Conservation (phyloP, 2,888 invertebrate species). For the Electrophaes corylata region DNA sequence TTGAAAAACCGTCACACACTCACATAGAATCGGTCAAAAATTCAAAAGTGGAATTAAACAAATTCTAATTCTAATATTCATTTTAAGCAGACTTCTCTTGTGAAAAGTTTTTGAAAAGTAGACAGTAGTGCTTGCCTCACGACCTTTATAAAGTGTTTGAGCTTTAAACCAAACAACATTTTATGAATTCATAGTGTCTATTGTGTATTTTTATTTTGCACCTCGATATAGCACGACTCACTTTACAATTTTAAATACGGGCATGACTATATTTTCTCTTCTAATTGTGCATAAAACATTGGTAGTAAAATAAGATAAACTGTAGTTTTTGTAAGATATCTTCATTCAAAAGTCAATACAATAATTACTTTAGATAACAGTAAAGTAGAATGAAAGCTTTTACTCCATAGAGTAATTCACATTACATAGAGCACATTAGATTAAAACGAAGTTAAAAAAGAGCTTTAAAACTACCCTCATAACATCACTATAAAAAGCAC, state of each 20-base stretch:
- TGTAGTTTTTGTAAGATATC: conserved; percentile 17
- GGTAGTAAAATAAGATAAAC: conserved; percentile 11
- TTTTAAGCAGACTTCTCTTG: conserved; percentile 51
- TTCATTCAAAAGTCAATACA: not conserved
- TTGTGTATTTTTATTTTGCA: conserved; percentile 46
- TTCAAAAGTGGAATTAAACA: not conserved
- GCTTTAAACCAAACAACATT: conserved; percentile 38
- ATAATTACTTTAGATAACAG: not conserved
- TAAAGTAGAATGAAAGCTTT: conserved; percentile 25
- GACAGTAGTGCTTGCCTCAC: conserved; percentile 61
- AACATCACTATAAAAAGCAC: conserved; percentile 27
- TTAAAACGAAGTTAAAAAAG: conserved; percentile 30
- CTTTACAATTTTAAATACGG: conserved; percentile 31
- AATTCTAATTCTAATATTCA: not conserved
- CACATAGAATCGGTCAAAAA: not conserved
- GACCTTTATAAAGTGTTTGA: conserved; percentile 34
- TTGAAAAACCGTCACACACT: not conserved
- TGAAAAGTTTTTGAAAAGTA: conserved; percentile 44
- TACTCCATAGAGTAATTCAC: conserved; percentile 24
- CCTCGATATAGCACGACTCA: conserved; percentile 51
- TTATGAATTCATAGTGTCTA: conserved; percentile 40
- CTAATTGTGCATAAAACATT: conserved; percentile 31
- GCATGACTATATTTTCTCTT: conserved; percentile 37
- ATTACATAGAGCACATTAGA: conserved; percentile 32
- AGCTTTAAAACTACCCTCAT: conserved; percentile 34